Conservation (phyloP, 2,797 vertebrate species). For the Cossypha niveicapilla region DNA sequence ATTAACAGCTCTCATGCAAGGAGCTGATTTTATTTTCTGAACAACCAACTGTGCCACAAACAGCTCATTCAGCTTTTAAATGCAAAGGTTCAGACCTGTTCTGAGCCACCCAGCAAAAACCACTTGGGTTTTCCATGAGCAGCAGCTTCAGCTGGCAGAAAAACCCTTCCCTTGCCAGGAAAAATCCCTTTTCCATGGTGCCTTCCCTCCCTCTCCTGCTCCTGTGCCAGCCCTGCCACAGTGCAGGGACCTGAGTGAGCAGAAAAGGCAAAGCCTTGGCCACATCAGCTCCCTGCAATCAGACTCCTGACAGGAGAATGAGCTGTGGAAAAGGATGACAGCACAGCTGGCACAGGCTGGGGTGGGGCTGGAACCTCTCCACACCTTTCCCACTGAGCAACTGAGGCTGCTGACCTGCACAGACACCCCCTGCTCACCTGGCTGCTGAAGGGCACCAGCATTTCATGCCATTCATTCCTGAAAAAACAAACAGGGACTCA, state of each 20-base stretch:
- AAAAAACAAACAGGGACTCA: neutral
- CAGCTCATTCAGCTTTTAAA: neutral
- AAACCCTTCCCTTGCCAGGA: neutral
- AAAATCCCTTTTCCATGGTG: too few relatives aligned
- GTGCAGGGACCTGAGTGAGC: neutral
- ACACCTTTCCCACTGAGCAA: neutral
- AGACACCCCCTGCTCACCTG: neutral
- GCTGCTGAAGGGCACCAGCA: rapidly evolving
- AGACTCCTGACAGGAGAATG: neutral
- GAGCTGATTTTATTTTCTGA: neutral
- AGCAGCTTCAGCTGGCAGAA: neutral
- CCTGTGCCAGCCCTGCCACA: neutral
- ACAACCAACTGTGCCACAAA: neutral
- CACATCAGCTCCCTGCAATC: neutral
- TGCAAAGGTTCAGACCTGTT: neutral
- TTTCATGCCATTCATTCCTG: neutral
- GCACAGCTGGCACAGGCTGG: neutral
- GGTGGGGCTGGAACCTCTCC: neutral
- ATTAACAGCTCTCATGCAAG: neutral
- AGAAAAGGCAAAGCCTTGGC: neutral
- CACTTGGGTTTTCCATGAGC: neutral
- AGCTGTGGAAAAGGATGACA: neutral
- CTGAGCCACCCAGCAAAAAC: neutral
- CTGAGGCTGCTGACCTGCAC: neutral
- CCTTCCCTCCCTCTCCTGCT: rapidly evolving